Conservation (phyloP, 2,113 vertebrate species). For the Ciconia stormi region DNA sequence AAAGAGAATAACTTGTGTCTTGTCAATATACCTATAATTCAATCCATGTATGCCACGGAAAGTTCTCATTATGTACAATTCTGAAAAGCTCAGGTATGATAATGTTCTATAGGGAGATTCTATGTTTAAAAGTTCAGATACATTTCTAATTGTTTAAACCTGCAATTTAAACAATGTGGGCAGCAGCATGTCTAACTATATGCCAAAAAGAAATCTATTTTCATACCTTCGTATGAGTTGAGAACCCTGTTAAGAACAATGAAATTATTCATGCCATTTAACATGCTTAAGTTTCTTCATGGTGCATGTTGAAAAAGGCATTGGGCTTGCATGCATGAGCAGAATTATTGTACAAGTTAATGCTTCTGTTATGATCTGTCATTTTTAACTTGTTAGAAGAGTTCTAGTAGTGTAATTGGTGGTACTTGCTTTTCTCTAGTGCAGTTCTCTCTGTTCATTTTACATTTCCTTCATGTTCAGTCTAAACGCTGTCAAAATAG, state of each 20-base stretch:
- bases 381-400: background rate
- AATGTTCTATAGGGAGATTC: background rate
- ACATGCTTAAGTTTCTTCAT: background rate
- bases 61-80: background rate
- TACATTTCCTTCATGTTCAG: background rate
- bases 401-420: background rate
- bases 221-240: background rate
- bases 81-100: background rate
- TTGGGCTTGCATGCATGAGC: background rate
- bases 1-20: background rate
- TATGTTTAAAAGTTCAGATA: background rate
- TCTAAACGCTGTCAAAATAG: background rate
- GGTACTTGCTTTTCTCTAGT: background rate
- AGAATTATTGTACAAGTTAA: background rate
- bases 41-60: background rate
- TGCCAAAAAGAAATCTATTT: background rate
- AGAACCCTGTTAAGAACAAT: background rate
- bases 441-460: background rate
- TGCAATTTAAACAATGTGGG: background rate
- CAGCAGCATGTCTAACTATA: background rate
- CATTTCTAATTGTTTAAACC: background rate
- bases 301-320: background rate
- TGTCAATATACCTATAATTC: background rate
- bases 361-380: background rate
- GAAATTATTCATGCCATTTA: background rate